Conservation (phyloP, 2,113 vertebrate species). For the Boulengeromyrus knoepffleri region DNA sequence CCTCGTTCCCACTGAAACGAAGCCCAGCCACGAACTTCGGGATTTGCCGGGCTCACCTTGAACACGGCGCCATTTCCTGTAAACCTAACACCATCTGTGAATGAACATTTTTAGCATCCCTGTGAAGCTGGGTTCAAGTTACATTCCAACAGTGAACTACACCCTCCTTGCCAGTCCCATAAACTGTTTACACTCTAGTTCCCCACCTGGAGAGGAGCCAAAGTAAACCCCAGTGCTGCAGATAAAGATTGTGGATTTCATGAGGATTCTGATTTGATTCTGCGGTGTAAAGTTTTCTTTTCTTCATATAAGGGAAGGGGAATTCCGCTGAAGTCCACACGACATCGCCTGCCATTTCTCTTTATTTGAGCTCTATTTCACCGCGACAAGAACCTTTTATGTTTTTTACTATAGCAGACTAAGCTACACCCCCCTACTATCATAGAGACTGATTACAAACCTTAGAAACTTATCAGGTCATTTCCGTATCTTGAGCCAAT, state of each 20-base stretch:
- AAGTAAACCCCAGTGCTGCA: conserved; percentile 42
- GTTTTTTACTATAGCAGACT: neutral
- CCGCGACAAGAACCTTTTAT: neutral
- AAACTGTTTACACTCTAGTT: conserved; percentile 58
- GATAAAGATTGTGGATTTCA: conserved; percentile 39
- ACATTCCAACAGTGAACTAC: conserved; percentile 44
- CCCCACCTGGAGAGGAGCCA: conserved; percentile 52
- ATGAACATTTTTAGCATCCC: conserved; percentile 36
- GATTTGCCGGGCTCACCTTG: conserved; percentile 30
- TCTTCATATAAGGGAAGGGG: neutral
- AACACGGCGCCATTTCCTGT: conserved; percentile 43
- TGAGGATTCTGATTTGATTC: conserved; percentile 35
- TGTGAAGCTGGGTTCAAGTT: conserved; percentile 51
- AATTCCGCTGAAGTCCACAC: neutral
- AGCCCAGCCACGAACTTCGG: conserved; percentile 29
- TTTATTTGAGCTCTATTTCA: neutral
- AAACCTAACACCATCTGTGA: conserved; percentile 40
- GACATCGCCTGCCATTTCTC: neutral
- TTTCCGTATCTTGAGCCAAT: neutral
- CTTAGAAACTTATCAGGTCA: neutral
- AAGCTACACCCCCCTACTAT: neutral
- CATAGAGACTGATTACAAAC: neutral
- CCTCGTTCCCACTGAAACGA: neutral
- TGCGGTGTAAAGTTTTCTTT: conserved; percentile 21
- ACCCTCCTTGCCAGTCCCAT: conserved; percentile 47